Base-by-base conservation (phyloP, 2,797 vertebrate genomes). In the Hippoglossus hippoglossus region DNA sequence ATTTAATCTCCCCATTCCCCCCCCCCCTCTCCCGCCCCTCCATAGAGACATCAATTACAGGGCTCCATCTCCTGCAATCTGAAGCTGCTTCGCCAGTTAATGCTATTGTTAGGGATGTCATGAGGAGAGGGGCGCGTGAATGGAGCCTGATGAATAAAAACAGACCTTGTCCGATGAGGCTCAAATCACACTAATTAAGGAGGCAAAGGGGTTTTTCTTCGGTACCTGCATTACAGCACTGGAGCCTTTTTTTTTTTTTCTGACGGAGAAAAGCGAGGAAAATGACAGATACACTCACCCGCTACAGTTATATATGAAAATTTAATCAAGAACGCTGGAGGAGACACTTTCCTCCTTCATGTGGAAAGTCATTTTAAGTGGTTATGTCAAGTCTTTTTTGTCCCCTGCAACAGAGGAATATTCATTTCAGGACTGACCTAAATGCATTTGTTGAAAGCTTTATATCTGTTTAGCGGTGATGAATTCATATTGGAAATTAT, bases 21-120 rank as follows among this genome's bases (percentile, higher is more conserved):
- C 60, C 58, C 49, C 63, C 34, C n/a, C 49, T 61, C 34, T 6
- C 44, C 44, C n/a, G 19, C 50, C 3, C 4, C 63, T 73, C 67
- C 77, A 73, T 60, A 54, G 84, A 85, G 79, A 81, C 83, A 81
- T 91, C 81, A 83, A 81, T 91, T 90, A 88, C 71, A 63, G 28
- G 61, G 41, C 67, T 80, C 80, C 80, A 77, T 87, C 87, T 89
- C 69, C 73, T 4, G 52, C 85, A 77, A 87, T 90, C 83, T 64
- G 74, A 77, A 41, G 70, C 80, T n/a, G 58, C 87, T 90, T 80
- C 81, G 73, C 71, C 84, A 61, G 75, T 81, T 85, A 77, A 87
- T 79, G 83, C 83, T 73, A 83, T 89, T 89, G 84, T 91, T 77
- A 25, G 75, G 65, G 66, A 69, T 74, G 82, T 71, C 75, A 75